Base-by-base conservation (phyloP, 2,797 vertebrate species). In the Crocidura indochinensis region DNA sequence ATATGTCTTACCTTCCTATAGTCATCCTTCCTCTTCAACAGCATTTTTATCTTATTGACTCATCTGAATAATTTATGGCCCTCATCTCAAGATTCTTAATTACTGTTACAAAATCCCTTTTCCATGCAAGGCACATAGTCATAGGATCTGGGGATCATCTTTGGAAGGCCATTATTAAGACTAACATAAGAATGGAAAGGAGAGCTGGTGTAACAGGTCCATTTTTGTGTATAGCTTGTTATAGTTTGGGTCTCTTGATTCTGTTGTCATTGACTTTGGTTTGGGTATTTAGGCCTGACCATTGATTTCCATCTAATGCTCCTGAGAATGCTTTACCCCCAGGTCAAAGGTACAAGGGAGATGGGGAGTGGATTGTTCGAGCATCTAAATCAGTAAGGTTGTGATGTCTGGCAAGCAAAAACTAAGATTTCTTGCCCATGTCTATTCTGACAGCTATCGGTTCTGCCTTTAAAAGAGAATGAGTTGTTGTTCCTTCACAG, bases 21-120 rank as follows among this genome's bases (percentile, higher is more conserved):
- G 17, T 1, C 53, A 60, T 74, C 22, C 87, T 27, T 65, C 29
- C 10, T 20, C 68, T 87, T 19, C 5, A 64, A 38, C 26, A 11
- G 29, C 8, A 68, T 29, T 69, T 73, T 15, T 60, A 69, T 73
- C 44, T 38, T 31, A 10, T 2, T 73, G 27, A 46, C 44, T 46
- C 15, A 64, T 31, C 19, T 24, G 8, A 7, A 81, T 64, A 81
- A 86, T 81, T 38, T 56, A 29, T 38, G n/a, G 71, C 29, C 26
- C 62, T n/a, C 24, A 65, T 65, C 64, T 65, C 64, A 65, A 90
- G 22, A 75, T n/a, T 20, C 38, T 87, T 74, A 60, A 69, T n/a
- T 80, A 68, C 38, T 31, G 49, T 24, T 51, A 46, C 11, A 64
- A 82, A 83, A 56, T 44, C 3, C 8, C 46, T 65, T 90, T 60